phyloP scores from a whole-genome alignment of 2,113 vertebrate genomes.

The Cochlearius cochlearius region DNA sequence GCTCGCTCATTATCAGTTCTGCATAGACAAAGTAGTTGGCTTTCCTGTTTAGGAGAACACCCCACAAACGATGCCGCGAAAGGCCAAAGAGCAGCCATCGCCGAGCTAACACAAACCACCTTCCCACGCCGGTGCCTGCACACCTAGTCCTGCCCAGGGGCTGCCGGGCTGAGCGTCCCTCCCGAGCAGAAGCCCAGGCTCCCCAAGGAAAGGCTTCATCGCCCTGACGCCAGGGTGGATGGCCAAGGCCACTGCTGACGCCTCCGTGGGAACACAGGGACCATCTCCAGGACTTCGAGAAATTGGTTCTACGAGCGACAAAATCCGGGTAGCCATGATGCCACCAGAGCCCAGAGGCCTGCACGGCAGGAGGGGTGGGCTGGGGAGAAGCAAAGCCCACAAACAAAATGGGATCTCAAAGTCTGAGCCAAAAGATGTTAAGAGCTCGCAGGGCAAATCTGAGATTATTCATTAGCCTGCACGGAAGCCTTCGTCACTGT shows the following conservation, averaged over 20 bases:
- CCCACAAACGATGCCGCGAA: fast-evolving
- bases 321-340: fast-evolving
- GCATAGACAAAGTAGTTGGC: not conserved
- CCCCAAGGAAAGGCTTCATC: not conserved
- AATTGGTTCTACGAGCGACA: not conserved
- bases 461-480: not conserved
- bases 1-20: not conserved
- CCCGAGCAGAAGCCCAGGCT: not conserved
- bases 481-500: not conserved
- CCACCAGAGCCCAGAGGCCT: not conserved
- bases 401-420: not conserved
- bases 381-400: not conserved
- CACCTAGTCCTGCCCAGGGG: not conserved
- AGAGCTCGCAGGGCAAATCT: not conserved
- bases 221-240: not conserved
- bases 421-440: not conserved
- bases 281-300: not conserved
- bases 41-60: not conserved
- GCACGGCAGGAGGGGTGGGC: not conserved
- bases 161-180: fast-evolving
- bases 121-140: not conserved
- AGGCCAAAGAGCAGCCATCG: not conserved
- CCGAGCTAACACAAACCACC: not conserved
- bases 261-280: not conserved
- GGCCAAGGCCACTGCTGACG: not conserved